These are phyloP conservation scores for Parauchenoglanis ngamensis DNA, from an alignment of 2,797 vertebrate genomes.

Conservation along the genomic window DNA sequence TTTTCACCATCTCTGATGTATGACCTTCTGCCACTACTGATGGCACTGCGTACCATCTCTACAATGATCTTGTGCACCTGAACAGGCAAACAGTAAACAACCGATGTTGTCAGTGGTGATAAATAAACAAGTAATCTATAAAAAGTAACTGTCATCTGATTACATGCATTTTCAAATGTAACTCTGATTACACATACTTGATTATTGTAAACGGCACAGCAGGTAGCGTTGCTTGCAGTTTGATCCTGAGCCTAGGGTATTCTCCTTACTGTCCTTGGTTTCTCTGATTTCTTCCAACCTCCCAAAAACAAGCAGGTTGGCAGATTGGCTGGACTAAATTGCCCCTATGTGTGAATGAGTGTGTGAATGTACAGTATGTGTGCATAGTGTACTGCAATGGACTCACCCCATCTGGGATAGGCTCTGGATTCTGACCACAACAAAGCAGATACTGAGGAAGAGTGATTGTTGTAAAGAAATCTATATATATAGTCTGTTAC, in stretches of 20 bases:
- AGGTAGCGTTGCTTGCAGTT: neutral
- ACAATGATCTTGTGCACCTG: neutral
- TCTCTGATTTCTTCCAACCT: neutral
- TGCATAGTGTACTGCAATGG: neutral
- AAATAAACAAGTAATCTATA: neutral
- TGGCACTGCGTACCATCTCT: neutral
- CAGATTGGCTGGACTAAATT: neutral
- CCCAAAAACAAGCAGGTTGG: neutral
- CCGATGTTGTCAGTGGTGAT: neutral
- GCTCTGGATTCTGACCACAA: too few relatives aligned
- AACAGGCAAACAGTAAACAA: neutral
- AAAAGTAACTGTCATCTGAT: conserved; percentile 4
- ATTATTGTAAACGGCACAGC: conserved; percentile 2
- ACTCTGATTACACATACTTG: conserved; percentile 14
- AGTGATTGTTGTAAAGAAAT: neutral
- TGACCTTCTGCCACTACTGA: neutral
- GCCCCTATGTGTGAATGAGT: neutral
- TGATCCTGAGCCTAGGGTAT: neutral
- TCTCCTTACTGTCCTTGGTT: neutral
- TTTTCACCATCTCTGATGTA: neutral
- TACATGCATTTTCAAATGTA: neutral
- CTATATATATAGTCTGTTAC: neutral
- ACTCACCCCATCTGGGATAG: neutral
- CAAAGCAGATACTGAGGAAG: neutral
- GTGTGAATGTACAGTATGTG: neutral